Conservation (phyloP, 2,888 invertebrate species). For the Lomographa bimaculata region DNA sequence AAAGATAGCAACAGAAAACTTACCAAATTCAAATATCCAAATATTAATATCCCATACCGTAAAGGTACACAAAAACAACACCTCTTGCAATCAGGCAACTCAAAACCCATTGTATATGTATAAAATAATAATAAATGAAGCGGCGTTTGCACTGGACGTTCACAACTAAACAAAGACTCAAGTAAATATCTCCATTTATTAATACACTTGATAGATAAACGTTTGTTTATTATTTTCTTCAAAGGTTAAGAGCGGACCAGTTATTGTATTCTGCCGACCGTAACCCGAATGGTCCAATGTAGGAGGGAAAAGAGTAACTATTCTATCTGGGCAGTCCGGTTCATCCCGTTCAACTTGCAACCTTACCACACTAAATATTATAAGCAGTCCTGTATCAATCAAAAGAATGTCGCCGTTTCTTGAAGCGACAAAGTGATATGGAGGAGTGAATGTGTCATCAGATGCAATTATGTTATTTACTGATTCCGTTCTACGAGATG, state of each 20-base stretch:
- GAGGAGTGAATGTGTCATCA: neutral
- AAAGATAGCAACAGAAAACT: too few species aligned
- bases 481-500: conserved; percentile 22
- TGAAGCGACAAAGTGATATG: conserved; percentile 7
- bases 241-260: too few species aligned
- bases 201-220: neutral
- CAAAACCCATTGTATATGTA: conserved; percentile 39
- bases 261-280: conserved; percentile 14
- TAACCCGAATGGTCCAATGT: conserved; percentile 9
- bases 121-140: neutral
- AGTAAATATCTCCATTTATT: neutral
- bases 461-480: conserved; percentile 35
- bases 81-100: conserved; percentile 50
- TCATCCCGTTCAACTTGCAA: neutral
- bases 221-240: conserved; percentile 10
- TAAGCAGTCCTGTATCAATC: neutral
- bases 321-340: conserved; percentile 14
- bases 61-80: conserved; percentile 55
- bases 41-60: conserved; percentile 50
- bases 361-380: conserved; percentile 1
- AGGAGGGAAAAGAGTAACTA: conserved; percentile 29
- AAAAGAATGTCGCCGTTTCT: too few species aligned
- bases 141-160: too few species aligned
- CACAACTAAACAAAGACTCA: too few species aligned
- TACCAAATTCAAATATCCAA: conserved; percentile 47